Percentiles rank a stretch among this genome's conserved stretches.
phyloP scores from a whole-genome alignment of 1,140 invertebrate species.

The Caerostris extrusa region DNA sequence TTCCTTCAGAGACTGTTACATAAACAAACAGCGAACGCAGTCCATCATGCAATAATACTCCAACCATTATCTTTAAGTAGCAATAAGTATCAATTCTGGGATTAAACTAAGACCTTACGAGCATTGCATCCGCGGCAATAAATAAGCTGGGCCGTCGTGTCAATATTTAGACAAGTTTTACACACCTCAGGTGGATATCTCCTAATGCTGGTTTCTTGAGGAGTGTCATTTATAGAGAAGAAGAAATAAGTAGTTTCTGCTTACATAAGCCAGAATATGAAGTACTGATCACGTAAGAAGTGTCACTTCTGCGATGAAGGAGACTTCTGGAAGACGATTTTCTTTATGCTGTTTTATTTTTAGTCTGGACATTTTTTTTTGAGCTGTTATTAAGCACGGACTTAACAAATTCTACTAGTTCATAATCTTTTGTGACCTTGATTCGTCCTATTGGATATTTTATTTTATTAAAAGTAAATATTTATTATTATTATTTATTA shows the following conservation, averaged over 20 bases:
- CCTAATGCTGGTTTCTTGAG: background rate
- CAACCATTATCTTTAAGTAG: conserved; percentile 17
- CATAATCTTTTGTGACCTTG: background rate
- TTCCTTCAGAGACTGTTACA: background rate
- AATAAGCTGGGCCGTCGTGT: conserved; percentile 1
- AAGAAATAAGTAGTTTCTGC: conserved; percentile 7
- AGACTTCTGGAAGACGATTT: conserved; percentile 4
- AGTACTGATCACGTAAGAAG: conserved; percentile 33
- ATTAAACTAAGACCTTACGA: background rate
- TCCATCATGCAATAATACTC: conserved; percentile 37
- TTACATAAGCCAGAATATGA: conserved; percentile 40
- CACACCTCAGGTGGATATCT: conserved; percentile 19
- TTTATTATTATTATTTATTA: no score
- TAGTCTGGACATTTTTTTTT: background rate
- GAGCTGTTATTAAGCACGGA: background rate
- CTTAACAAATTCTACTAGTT: conserved; percentile 30
- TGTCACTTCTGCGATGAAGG: conserved; percentile 40
- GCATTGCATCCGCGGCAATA: background rate
- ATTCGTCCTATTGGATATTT: no score
- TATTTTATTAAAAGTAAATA: no score
- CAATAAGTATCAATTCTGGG: conserved; percentile 31
- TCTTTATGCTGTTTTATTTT: background rate
- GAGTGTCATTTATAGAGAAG: conserved; percentile 31
- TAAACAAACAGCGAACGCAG: background rate
- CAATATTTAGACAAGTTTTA: conserved; percentile 64